Base-by-base conservation (phyloP, 2,113 vertebrate species). In the Cebus imitator region DNA sequence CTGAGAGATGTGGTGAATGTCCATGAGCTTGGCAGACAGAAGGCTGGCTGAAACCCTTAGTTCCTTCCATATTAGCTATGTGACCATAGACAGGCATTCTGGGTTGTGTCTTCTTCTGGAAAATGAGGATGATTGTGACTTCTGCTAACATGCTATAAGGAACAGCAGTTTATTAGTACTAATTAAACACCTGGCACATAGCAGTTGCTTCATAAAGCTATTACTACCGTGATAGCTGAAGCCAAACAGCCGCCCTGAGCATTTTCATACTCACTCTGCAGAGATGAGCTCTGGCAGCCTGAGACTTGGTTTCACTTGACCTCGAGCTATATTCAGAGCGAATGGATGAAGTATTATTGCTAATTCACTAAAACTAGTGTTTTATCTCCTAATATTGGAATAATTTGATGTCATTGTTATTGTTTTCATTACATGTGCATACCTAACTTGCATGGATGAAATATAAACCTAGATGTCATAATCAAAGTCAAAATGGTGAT, bases 401-500 rank as follows among this genome's bases (percentile, higher is more conserved):
- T 48, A 79, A 64, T 16, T 32, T 17, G 4, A 43, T 58, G 72
- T 90, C 52, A 80, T 13, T 84, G 40, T 21, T 50, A 35, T 5
- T 68, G 21, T 70, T 58, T 95, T 68, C n/a, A 95, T 85, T 45
- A 81, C n/a, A 84, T 27, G 14, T 23, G 32, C 55, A 94, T 16
- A 55, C 10, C 30, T 66, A 57, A 85, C 80, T 81, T 78, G 79
- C 23, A 30, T 76, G 43, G 43, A n/a, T 94, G 79, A 89, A 85
- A 76, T 81, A n/a, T 92, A 84, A 84, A 16, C 50, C 48, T 45
- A 16, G 72, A 81, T 70, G 16, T 76, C 91, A 70, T 94, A 25
- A 80, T 75, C 57, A 61, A 72, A 92, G 43, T 92, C 57, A 90
- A 94, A 96, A 95, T 75, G 30, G 8, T 52, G 72, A 76, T 72